Conservation (phyloP, 2,113 vertebrate species). For the Tupaia chinensis region DNA sequence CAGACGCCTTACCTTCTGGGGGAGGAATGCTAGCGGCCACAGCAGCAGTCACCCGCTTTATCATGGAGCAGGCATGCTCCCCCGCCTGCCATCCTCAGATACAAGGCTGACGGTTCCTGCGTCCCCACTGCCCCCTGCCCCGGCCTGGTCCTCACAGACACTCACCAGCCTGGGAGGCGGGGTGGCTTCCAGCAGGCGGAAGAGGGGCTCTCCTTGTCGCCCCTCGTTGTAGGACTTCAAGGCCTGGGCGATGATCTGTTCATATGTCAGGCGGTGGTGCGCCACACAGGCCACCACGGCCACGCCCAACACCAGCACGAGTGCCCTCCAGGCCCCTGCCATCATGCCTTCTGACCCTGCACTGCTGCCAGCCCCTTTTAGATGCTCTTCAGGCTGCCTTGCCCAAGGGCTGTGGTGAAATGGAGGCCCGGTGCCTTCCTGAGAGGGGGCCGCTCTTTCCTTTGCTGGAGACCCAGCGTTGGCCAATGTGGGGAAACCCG, state of each 20-base stretch:
- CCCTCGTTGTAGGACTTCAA: background rate
- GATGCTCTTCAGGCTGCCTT: background rate
- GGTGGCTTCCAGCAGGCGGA: slow-evolving; percentile 37
- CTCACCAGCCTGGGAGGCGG: background rate
- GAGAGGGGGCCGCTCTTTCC: background rate
- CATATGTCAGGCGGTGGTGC: rapidly evolving
- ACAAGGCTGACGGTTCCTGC: background rate
- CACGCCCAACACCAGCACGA: background rate
- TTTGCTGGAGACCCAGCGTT: background rate
- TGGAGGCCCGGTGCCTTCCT: background rate
- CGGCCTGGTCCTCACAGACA: background rate
- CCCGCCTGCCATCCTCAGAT: background rate
- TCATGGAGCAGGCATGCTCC: background rate
- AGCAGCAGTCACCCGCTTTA: too few species aligned
- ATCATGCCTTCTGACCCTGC: background rate
- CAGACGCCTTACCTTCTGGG: background rate
- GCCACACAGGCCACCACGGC: background rate
- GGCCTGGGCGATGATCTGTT: background rate
- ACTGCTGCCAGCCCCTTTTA: slow-evolving; percentile 21
- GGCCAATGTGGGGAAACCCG: slow-evolving; percentile 19
- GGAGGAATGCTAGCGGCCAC: background rate
- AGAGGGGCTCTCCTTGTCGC: background rate
- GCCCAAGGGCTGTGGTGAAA: slow-evolving; percentile 22
- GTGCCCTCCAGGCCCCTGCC: background rate
- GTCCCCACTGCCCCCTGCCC: background rate